Conservation (phyloP, 2,797 vertebrate species). For the Alauda arvensis region DNA sequence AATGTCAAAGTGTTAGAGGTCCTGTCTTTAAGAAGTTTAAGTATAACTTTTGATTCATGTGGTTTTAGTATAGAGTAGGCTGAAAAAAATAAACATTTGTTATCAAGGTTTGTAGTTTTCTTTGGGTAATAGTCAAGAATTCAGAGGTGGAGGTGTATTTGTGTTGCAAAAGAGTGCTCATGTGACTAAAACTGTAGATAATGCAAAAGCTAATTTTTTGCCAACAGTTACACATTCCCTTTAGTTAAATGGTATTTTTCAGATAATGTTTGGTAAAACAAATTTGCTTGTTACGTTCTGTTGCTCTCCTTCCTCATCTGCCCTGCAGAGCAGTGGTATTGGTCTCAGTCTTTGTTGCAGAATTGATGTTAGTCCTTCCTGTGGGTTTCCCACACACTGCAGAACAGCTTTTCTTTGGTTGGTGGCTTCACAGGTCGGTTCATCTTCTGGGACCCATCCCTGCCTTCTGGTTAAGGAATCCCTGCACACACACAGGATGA, state of each 20-base stretch:
- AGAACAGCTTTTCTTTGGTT: conserved; percentile 33
- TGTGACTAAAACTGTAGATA: background rate
- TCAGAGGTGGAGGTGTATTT: background rate
- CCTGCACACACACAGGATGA: conserved; percentile 46
- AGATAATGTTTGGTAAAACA: background rate
- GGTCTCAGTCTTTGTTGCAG: background rate
- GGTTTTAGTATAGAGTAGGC: background rate
- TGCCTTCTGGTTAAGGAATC: conserved; percentile 65
- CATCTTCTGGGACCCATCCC: conserved; percentile 42
- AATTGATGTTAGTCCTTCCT: background rate
- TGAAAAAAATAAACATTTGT: background rate
- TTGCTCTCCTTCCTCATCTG: background rate
- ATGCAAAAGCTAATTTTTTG: background rate
- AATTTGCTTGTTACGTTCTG: background rate
- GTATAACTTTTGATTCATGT: background rate
- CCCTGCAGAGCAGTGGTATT: background rate
- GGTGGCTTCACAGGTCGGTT: conserved; percentile 47
- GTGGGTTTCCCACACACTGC: background rate
- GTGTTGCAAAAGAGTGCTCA: background rate
- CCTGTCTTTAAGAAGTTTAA: background rate
- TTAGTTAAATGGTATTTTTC: background rate
- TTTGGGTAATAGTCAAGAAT: background rate
- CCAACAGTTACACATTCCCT: background rate
- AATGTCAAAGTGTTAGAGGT: background rate
- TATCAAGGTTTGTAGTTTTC: background rate